Conservation (phyloP, 2,113 vertebrate genomes). For the Cheirogaleus medius region DNA sequence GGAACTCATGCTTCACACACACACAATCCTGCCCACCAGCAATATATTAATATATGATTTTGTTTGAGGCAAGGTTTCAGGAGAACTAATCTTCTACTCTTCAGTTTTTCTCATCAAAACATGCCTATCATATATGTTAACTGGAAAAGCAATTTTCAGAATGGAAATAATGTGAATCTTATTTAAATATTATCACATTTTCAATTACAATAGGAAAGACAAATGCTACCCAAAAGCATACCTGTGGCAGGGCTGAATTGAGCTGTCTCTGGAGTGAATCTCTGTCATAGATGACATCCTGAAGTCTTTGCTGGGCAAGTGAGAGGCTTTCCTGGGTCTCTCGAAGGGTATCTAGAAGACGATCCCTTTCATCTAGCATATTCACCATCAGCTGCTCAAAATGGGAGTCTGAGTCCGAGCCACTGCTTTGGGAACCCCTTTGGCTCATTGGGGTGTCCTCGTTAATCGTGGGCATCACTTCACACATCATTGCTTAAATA, state of each 20-base stretch:
- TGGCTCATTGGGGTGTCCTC: constrained; percentile 99
- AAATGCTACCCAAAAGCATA: constrained; percentile 72
- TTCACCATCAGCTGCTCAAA: constrained; percentile 99
- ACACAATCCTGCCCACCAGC: not conserved
- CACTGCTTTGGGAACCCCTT: constrained; percentile 97
- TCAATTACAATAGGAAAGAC: not conserved
- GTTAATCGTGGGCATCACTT: constrained; percentile 99
- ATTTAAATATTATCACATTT: not conserved
- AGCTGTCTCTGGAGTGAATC: constrained; percentile 98
- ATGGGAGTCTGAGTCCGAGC: constrained; percentile 98
- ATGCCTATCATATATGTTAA: not conserved
- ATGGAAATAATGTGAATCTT: not conserved
- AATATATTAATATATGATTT: not conserved
- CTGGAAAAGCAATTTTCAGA: not conserved
- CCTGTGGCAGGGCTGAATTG: constrained; percentile 98
- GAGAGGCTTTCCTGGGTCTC: constrained; percentile 99
- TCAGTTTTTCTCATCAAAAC: not conserved
- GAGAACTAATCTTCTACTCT: not conserved
- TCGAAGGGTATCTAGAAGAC: constrained; percentile 96
- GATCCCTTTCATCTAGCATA: constrained; percentile 98
- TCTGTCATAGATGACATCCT: constrained; percentile 98
- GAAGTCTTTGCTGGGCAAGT: constrained; percentile 95
- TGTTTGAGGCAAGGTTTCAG: not conserved
- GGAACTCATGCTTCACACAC: not conserved
- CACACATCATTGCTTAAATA: constrained; percentile 97